Evolutionary conservation across 2,113 vertebrate species (phyloP).

Genomic region (Apaloderma vittatum): DNA sequence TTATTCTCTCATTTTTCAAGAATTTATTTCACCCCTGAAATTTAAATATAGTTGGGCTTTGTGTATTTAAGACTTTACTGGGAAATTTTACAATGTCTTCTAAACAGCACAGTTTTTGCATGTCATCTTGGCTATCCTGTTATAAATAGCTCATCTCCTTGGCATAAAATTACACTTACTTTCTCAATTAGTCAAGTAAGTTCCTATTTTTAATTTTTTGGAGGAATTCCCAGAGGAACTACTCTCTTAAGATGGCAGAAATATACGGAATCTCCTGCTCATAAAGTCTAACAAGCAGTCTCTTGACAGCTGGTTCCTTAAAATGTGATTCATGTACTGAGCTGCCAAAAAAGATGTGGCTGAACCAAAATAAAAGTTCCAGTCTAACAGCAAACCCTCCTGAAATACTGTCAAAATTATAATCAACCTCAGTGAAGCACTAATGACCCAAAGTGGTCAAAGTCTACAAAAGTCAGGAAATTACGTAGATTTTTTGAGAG

Average conservation of each 20-base stretch:
- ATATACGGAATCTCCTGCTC: neutral
- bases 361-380: neutral
- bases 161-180: neutral
- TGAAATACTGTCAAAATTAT: neutral
- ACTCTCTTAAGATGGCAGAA: neutral
- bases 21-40: neutral
- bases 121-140: neutral
- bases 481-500: neutral
- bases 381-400: neutral
- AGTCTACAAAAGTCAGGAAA: neutral
- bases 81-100: neutral
- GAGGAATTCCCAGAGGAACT: neutral
- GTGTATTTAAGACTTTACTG: neutral
- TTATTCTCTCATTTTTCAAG: neutral
- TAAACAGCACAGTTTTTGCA: neutral
- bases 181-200: neutral
- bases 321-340: neutral
- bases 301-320: neutral
- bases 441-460: neutral
- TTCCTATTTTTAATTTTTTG: constrained; percentile 36
- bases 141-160: neutral
- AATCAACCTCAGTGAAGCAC: neutral
- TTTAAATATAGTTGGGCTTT: neutral
- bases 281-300: neutral
- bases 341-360: constrained; percentile 11